Percentiles rank a stretch among this genome's conserved stretches.
Conservation (phyloP, 2,113 vertebrate species). For the Pseudopipra pipra region DNA sequence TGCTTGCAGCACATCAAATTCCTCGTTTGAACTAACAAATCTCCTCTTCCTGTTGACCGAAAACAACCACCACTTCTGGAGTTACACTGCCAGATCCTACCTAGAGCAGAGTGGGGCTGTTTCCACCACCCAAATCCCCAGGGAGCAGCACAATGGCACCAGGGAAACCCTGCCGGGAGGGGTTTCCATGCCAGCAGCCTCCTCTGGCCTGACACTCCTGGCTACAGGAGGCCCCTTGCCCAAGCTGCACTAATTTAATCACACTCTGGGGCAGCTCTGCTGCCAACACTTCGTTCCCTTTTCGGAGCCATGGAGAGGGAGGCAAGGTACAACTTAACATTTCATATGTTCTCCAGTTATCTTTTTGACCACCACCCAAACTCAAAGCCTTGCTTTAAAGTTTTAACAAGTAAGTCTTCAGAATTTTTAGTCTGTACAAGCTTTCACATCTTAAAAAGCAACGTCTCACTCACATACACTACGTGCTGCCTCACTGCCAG, state of each 20-base stretch:
- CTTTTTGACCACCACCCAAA: not conserved
- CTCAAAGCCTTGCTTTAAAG: not conserved
- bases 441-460: not conserved
- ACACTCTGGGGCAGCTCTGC: not conserved
- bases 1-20: not conserved
- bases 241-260: not conserved
- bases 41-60: not conserved
- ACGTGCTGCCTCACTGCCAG: not conserved
- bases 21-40: not conserved
- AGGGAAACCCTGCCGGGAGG: not conserved
- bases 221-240: not conserved
- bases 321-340: not conserved
- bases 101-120: not conserved
- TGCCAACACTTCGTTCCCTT: not conserved
- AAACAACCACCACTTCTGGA: not conserved
- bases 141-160: not conserved
- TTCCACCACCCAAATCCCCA: not conserved
- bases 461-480: not conserved
- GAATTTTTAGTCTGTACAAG: not conserved
- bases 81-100: not conserved
- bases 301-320: not conserved
- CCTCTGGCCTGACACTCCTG: not conserved
- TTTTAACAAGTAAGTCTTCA: not conserved
- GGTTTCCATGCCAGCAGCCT: slow-evolving; percentile 27
- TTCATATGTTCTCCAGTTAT: not conserved